phyloP scores from a whole-genome alignment of 2,888 invertebrate genomes.

The Meiosimyza platycephala region DNA sequence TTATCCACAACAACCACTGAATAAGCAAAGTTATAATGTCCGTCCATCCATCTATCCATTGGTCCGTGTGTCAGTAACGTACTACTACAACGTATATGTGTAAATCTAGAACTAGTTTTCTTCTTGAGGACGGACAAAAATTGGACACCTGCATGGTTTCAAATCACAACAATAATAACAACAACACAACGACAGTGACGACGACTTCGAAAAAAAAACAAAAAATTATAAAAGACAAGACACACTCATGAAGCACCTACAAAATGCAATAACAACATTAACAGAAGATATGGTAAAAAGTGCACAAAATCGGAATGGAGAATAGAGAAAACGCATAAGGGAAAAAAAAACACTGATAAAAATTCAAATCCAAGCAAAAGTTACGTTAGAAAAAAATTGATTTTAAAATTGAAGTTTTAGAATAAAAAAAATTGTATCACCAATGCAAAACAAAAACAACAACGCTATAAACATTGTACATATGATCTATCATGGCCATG shows the following conservation, averaged over 20 bases:
- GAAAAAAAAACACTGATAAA: too few species aligned
- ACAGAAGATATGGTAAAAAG: slow-evolving; percentile 40
- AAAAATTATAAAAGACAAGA: slow-evolving; percentile 37
- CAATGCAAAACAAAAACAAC: too few species aligned
- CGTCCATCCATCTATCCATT: background rate
- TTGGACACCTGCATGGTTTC: slow-evolving; percentile 44
- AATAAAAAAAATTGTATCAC: too few species aligned
- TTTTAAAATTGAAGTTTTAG: too few species aligned
- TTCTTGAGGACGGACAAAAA: slow-evolving; percentile 29
- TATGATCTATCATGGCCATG: too few species aligned
- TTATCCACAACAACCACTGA: slow-evolving; percentile 23
- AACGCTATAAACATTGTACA: too few species aligned
- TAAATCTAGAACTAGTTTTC: slow-evolving; percentile 43
- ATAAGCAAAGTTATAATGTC: slow-evolving; percentile 10
- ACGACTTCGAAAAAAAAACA: slow-evolving; percentile 34
- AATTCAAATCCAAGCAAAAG: too few species aligned
- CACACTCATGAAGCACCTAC: slow-evolving; percentile 41
- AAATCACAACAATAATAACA: slow-evolving; percentile 37
- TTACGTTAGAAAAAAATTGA: too few species aligned
- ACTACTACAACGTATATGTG: slow-evolving; percentile 26
- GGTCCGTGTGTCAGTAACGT: slow-evolving; percentile 5
- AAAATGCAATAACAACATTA: slow-evolving; percentile 39
- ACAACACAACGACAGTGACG: slow-evolving; percentile 7
- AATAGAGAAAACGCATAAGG: too few species aligned
- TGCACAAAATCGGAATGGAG: slow-evolving; percentile 38